phyloP scores from a whole-genome alignment of 2,113 vertebrate species.

The Poeciliopsis retropinna region DNA sequence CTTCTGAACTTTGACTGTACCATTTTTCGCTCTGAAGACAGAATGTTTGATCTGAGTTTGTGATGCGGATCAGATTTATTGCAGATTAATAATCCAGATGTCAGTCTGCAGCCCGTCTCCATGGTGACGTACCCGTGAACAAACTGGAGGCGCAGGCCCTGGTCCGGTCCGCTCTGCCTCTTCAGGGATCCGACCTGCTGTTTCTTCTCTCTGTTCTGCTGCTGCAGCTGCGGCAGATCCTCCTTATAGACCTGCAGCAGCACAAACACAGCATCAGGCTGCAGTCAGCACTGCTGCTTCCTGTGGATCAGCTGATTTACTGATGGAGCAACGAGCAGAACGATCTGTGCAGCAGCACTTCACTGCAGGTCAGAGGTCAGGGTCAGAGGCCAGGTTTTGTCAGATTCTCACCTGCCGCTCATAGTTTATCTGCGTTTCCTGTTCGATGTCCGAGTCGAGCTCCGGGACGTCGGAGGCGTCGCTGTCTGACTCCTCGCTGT shows the following conservation, averaged over 20 bases:
- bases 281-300: constrained; percentile 9
- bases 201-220: constrained; percentile 82
- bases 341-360: background rate
- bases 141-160: constrained; percentile 92
- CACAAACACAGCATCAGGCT: background rate
- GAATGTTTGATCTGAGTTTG: background rate
- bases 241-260: constrained; percentile 93
- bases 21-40: background rate
- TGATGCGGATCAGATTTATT: background rate
- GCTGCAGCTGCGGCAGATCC: constrained; percentile 95
- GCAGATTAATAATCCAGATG: background rate
- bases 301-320: constrained; percentile 51
- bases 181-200: constrained; percentile 90
- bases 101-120: background rate
- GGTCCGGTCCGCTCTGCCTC: constrained; percentile 89
- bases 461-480: constrained; percentile 95
- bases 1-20: background rate
- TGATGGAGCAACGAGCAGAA: constrained; percentile 12
- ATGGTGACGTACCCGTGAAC: constrained; percentile 88
- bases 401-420: constrained; percentile 86
- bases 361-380: background rate
- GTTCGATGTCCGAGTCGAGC: constrained; percentile 96
- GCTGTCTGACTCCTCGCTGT: constrained; percentile 94
- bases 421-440: constrained; percentile 95
- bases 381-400: background rate